Evolutionary conservation across 1,140 invertebrate species (phyloP).

Genomic region (Pygmarrhopalites habei): DNA sequence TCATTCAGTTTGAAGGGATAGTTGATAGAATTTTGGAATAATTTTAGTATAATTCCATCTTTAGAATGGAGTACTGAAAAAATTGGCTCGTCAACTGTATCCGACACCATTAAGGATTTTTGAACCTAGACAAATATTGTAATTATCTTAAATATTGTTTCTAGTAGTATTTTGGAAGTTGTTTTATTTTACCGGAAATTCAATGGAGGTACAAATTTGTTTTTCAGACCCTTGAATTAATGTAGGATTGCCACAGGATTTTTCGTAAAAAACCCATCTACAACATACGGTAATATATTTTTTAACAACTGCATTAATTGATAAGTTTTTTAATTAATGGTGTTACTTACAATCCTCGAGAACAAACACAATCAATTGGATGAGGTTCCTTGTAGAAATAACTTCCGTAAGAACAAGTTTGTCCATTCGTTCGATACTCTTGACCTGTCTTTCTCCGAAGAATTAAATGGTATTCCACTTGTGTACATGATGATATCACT

Average conservation of each 20-base stretch:
- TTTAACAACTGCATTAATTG: background rate
- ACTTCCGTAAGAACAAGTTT: background rate
- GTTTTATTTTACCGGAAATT: background rate
- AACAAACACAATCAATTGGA: background rate
- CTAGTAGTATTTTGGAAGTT: background rate
- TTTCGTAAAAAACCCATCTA: background rate
- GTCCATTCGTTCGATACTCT: background rate
- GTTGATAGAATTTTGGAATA: slow-evolving; percentile 4
- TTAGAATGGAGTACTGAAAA: background rate
- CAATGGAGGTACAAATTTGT: background rate
- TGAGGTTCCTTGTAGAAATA: background rate
- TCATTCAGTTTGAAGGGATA: background rate
- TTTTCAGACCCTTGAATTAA: background rate
- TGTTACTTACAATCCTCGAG: background rate
- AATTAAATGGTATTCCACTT: background rate
- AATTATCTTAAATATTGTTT: background rate
- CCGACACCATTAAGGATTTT: slow-evolving; percentile 1
- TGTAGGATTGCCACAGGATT: background rate
- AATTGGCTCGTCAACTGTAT: background rate
- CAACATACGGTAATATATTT: background rate
- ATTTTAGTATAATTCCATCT: background rate
- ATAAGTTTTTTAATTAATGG: background rate
- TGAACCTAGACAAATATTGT: background rate
- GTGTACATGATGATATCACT: background rate
- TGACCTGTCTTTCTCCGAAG: background rate